Evolutionary conservation across 2,113 vertebrate species (phyloP), one percentile per base, ranked within the genome.

Genomic region (Colossoma macropomum): DNA sequence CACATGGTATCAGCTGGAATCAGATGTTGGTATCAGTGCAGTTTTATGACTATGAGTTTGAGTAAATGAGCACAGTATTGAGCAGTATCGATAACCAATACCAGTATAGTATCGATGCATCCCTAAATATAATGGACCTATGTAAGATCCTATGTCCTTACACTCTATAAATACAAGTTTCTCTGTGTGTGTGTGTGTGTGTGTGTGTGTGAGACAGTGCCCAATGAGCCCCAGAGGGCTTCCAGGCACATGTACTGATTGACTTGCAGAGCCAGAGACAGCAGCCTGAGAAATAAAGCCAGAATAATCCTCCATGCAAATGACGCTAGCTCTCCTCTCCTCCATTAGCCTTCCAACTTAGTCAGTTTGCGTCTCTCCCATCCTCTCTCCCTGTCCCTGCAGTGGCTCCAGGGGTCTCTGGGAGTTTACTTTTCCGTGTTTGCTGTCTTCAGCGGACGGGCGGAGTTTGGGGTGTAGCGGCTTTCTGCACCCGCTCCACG

Each of bases 391-490:
- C 38, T 38, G 54, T 13, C 59, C 25, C 25, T 27, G 38, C 66
- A 69, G 30, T 21, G 17, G 66, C 32, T 69, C 66, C 17, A 16
- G 68, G 59, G 41, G 68, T 0, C 38, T 45, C 34, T 71, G 38
- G 38, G 68, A 71, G 68, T n/a, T 21, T 13, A 45, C 38, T 71
- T 41, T 34, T 45, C 3, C 15, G 34, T n/a, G 34, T 41, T 23
- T 45, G 38, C 34, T 23, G 68, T 12, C 68, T 23, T 11, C 45
- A 41, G 68, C 23, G 23, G 59, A 4, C 15, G 91, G 91, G 92
- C 90, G 92, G 94, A 93, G 92, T n/a, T 38, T 41, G 3, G 82
- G 81, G 92, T 27, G n/a, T 13, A 27, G 23, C 68, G 38, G 34
- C 34, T 71, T 41, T 71, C 21, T 71, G 68, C n/a, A 45, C 34